A percentile compares a stretch with the other conserved stretches of the same genome.
Conservation (phyloP, 2,888 invertebrate species). For the Pogonocherus hispidulus region DNA sequence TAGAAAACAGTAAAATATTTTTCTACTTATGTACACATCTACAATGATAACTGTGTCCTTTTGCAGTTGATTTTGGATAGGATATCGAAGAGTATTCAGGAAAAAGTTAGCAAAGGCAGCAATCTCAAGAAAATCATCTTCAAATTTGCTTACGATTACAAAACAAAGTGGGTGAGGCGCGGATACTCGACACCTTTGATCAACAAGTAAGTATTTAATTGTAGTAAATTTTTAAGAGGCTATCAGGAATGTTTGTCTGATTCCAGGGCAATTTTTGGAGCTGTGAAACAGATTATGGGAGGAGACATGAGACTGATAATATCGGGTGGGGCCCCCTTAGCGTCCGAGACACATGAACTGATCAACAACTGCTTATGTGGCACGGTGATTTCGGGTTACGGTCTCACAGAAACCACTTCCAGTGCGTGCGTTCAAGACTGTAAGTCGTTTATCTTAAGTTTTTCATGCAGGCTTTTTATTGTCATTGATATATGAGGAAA, state of each 20-base stretch:
- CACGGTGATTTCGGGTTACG: conserved; percentile 93
- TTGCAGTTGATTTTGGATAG: conserved; percentile 93
- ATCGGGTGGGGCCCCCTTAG: conserved; percentile 95
- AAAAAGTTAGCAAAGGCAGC: conserved; percentile 89
- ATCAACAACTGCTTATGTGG: conserved; percentile 92
- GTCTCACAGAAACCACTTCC: conserved; percentile 96
- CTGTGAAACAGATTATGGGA: conserved; percentile 78
- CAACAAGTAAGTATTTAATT: conserved; percentile 71
- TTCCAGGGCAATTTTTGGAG: conserved; percentile 73
- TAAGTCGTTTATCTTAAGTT: too few species aligned
- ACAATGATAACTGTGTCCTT: conserved; percentile 14
- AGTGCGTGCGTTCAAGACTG: conserved; percentile 90
- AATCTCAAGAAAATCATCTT: conserved; percentile 87
- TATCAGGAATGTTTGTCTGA: too few species aligned
- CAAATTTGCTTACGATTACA: conserved; percentile 95
- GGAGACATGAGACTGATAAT: conserved; percentile 91
- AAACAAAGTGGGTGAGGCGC: conserved; percentile 85
- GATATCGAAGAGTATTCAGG: conserved; percentile 96
- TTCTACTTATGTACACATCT: background rate
- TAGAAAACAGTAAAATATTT: too few species aligned
- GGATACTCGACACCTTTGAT: conserved; percentile 88
- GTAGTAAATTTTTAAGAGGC: too few species aligned
- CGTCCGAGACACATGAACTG: conserved; percentile 95
- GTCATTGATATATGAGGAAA: too few species aligned
- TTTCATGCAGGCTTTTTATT: too few species aligned